phyloP scores from a whole-genome alignment of 2,113 vertebrate species.

The Pseudopodoces humilis region DNA sequence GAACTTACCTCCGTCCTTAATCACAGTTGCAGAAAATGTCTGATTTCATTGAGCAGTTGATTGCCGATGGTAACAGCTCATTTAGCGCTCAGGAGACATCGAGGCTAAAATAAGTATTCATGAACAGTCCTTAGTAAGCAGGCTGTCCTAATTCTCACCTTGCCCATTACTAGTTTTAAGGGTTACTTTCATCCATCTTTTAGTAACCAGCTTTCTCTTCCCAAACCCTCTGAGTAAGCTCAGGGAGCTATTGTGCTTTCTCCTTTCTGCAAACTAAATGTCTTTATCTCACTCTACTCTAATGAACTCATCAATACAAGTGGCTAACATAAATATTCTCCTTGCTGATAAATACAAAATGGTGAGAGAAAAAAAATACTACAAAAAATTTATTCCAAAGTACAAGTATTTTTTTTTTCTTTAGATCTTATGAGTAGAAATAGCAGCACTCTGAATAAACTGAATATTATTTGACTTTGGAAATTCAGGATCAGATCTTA shows the following conservation, averaged over 20 bases:
- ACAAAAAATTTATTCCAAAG: neutral
- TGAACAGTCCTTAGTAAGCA: neutral
- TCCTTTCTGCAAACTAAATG: neutral
- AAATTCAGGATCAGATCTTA: neutral
- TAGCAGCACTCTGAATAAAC: neutral
- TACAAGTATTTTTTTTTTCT: neutral
- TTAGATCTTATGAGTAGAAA: neutral
- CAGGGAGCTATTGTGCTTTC: neutral
- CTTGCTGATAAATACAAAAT: neutral
- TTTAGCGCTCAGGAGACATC: neutral
- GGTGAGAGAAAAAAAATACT: neutral
- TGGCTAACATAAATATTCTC: neutral
- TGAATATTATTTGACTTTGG: neutral
- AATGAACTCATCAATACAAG: neutral
- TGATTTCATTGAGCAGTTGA: neutral
- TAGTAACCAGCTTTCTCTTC: neutral
- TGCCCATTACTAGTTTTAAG: neutral
- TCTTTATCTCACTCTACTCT: neutral
- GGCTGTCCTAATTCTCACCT: neutral
- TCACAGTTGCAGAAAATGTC: neutral
- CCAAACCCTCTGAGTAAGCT: neutral
- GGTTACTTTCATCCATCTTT: neutral
- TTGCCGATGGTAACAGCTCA: neutral
- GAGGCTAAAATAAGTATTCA: neutral
- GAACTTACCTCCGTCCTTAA: neutral